These are phyloP conservation scores for Apaloderma vittatum DNA, from an alignment of 2,113 vertebrate species.

Conservation along the genomic window DNA sequence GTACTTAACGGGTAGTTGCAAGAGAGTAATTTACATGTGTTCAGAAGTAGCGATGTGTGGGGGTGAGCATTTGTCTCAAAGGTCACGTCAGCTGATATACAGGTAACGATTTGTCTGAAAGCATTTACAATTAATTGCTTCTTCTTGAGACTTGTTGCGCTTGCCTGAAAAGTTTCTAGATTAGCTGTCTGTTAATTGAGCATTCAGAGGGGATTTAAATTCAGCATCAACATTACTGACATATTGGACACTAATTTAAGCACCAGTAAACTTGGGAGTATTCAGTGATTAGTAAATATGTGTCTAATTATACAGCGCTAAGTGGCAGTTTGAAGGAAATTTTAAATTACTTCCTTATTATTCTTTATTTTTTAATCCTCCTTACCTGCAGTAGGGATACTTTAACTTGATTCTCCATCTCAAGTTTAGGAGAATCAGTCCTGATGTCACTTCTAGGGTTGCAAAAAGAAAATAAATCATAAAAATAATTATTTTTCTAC, in stretches of 20 bases:
- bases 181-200: neutral
- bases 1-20: neutral
- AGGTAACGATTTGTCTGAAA: neutral
- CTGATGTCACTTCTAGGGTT: neutral
- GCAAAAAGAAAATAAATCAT: fast-evolving
- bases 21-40: neutral
- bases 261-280: neutral
- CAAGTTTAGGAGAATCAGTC: neutral
- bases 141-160: neutral
- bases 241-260: neutral
- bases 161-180: constrained; percentile 11
- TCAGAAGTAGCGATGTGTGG: neutral
- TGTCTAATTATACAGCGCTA: neutral
- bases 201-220: neutral
- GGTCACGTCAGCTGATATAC: neutral
- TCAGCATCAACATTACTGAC: neutral
- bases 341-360: neutral
- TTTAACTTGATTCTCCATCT: neutral
- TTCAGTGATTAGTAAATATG: neutral
- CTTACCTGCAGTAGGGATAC: neutral
- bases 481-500: neutral
- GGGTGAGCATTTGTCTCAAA: neutral
- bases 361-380: neutral
- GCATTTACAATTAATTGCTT: constrained; percentile 1
- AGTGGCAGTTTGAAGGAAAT: neutral